Conservation (phyloP, 1,140 invertebrate species). For the Arctopsyche grandis region DNA sequence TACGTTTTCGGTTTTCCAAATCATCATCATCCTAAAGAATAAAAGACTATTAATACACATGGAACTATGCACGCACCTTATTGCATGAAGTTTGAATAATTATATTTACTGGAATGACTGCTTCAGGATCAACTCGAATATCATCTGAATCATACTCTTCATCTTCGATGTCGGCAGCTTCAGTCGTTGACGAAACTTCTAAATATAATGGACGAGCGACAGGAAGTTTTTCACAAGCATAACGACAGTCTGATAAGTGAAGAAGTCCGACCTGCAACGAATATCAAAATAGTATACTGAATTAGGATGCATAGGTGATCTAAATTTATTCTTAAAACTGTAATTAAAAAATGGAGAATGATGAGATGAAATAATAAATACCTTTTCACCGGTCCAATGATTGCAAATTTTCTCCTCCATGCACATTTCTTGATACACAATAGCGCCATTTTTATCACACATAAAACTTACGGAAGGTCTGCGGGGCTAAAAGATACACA, state of each 20-base stretch:
- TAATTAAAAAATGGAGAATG: too few relatives aligned
- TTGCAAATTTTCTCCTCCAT: conserved; percentile 70
- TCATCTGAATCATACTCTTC: conserved; percentile 42
- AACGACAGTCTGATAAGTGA: conserved; percentile 68
- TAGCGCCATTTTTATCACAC: conserved; percentile 72
- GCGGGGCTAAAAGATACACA: conserved; percentile 60
- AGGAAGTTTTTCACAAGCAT: conserved; percentile 66
- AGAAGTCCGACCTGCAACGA: conserved; percentile 62
- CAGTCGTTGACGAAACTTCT: conserved; percentile 43
- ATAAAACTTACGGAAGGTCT: conserved; percentile 73
- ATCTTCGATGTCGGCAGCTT: conserved; percentile 37
- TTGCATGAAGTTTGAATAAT: too few relatives aligned
- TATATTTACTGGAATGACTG: background rate
- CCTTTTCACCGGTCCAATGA: conserved; percentile 71
- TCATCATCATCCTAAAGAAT: conserved; percentile 42
- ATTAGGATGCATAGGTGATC: background rate
- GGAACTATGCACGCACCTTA: background rate
- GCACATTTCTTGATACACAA: conserved; percentile 76
- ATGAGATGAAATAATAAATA: too few relatives aligned
- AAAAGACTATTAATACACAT: background rate
- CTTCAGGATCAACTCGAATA: conserved; percentile 31
- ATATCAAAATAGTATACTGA: conserved; percentile 35
- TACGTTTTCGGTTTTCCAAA: conserved; percentile 7
- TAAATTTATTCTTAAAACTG: too few relatives aligned
- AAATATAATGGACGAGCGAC: conserved; percentile 35